phyloP scores from a whole-genome alignment of 2,797 vertebrate species.

The Pangasius djambal region DNA sequence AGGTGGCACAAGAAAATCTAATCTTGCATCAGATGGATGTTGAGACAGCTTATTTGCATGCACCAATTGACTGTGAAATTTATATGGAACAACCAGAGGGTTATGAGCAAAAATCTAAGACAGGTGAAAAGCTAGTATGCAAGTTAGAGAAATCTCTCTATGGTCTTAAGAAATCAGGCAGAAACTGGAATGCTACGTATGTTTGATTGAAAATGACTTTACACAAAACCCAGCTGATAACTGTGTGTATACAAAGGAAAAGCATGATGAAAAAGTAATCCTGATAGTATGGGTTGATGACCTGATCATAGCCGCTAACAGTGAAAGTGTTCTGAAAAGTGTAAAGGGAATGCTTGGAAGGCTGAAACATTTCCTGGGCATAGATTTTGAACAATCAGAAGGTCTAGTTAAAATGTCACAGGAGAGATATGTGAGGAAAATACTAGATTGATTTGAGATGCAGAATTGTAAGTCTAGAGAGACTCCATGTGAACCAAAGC shows the following conservation, averaged over 20 bases:
- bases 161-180: background rate
- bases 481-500: constrained; percentile 20
- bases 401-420: constrained; percentile 28
- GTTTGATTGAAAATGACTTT: constrained; percentile 2
- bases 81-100: background rate
- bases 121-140: background rate
- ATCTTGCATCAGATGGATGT: background rate
- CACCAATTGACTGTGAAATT: background rate
- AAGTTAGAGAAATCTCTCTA: background rate
- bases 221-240: constrained; percentile 18
- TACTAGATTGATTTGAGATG: constrained; percentile 46
- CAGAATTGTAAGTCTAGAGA: constrained; percentile 4
- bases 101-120: background rate
- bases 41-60: background rate
- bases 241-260: constrained; percentile 33
- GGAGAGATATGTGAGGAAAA: constrained; percentile 31
- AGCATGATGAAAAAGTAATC: background rate
- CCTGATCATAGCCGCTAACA: background rate
- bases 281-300: constrained; percentile 31
- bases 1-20: background rate
- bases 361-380: constrained; percentile 25
- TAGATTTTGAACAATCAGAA: constrained; percentile 34
- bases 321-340: background rate
- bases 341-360: constrained; percentile 11
- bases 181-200: constrained; percentile 14